Evolutionary conservation across 2,888 invertebrate species (phyloP).

Genomic region (Merodon equestris): DNA sequence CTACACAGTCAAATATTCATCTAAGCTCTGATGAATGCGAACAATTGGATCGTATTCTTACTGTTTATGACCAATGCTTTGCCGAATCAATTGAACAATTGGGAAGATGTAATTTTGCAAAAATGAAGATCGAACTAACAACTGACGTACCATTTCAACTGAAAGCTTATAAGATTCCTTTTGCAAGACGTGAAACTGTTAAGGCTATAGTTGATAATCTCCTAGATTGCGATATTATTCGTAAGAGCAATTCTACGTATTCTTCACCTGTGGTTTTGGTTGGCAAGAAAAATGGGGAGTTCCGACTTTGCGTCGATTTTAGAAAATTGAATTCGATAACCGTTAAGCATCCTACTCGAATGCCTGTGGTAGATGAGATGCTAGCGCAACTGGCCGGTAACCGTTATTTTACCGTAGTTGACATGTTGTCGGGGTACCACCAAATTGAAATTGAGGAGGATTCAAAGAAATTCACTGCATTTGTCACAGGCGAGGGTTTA

Average conservation of each 20-base stretch:
- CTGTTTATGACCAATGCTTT: slow-evolving; percentile 13
- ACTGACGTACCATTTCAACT: slow-evolving; percentile 43
- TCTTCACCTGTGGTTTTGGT: slow-evolving; percentile 67
- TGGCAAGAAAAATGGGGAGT: slow-evolving; percentile 64
- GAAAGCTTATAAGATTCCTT: slow-evolving; percentile 59
- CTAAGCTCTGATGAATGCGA: slow-evolving; percentile 7
- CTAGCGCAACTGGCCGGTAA: no score
- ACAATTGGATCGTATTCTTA: slow-evolving; percentile 11
- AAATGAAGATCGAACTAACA: slow-evolving; percentile 45
- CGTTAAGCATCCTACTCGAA: slow-evolving; percentile 53
- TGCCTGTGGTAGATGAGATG: slow-evolving; percentile 65
- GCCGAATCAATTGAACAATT: slow-evolving; percentile 23
- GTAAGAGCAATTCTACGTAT: slow-evolving; percentile 49
- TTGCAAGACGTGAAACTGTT: slow-evolving; percentile 43
- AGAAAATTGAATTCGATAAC: slow-evolving; percentile 52
- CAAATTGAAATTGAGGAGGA: slow-evolving; percentile 68
- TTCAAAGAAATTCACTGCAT: slow-evolving; percentile 60
- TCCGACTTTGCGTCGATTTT: slow-evolving; percentile 62
- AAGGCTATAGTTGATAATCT: slow-evolving; percentile 37
- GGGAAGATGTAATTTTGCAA: slow-evolving; percentile 33
- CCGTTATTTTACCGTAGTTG: slow-evolving; percentile 72
- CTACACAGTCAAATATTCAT: slow-evolving; percentile 1
- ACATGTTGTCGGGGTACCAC: slow-evolving; percentile 72
- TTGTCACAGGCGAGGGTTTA: slow-evolving; percentile 50
- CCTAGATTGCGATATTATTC: slow-evolving; percentile 40